Percentiles rank a stretch among this genome's conserved stretches.
Conservation (phyloP, 2,113 vertebrate genomes). For the Reinhardtius hippoglossoides region DNA sequence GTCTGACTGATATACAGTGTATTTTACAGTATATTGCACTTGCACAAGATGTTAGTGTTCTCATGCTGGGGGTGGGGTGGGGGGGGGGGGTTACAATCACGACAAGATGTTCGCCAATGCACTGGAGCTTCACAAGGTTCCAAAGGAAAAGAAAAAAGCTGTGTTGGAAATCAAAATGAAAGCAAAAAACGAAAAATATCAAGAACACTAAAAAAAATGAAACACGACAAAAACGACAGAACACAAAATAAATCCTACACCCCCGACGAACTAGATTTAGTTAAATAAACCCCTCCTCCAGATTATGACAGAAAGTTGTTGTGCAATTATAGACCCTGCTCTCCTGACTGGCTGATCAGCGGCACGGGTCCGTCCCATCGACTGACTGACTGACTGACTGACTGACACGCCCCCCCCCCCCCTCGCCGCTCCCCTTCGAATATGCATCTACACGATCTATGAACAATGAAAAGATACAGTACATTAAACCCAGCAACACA, state of each 20-base stretch:
- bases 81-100: constrained; percentile 32
- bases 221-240: constrained; percentile 42
- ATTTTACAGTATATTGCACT: constrained; percentile 79
- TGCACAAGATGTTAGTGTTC: constrained; percentile 73
- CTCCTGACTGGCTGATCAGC: constrained; percentile 80
- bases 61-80: constrained; percentile 48
- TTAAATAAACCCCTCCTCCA: constrained; percentile 64
- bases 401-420: constrained; percentile 7
- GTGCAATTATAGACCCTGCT: constrained; percentile 70
- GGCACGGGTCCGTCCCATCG: constrained; percentile 40
- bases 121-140: constrained; percentile 55
- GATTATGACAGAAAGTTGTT: constrained; percentile 50
- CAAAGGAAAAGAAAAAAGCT: constrained; percentile 14
- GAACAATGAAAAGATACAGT: constrained; percentile 61
- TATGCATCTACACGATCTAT: constrained; percentile 35
- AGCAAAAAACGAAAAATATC: neutral
- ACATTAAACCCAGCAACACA: constrained; percentile 64
- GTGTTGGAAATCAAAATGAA: constrained; percentile 31
- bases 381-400: neutral
- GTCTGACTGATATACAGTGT: constrained; percentile 64
- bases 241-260: constrained; percentile 52
- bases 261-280: constrained; percentile 35
- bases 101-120: constrained; percentile 3
- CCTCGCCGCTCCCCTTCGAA: neutral
- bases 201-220: constrained; percentile 5